Evolutionary conservation across 2,113 vertebrate genomes (phyloP).

Genomic region (Phylloscopus trochilus): DNA sequence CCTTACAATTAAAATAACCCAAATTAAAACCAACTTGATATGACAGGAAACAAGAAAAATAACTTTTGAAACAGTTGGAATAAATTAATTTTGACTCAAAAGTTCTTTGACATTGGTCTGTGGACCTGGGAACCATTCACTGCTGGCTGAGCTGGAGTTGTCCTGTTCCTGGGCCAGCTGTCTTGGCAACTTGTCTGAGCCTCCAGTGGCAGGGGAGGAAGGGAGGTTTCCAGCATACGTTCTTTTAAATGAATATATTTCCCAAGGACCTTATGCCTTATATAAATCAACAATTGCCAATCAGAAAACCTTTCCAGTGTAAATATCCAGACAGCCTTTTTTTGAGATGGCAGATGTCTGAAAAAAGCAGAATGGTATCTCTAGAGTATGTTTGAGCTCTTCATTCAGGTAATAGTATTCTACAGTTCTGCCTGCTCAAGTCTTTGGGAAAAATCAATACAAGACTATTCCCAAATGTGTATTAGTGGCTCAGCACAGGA

Average conservation of each 20-base stretch:
- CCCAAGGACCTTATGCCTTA: neutral
- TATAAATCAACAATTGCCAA: neutral
- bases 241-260: neutral
- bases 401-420: neutral
- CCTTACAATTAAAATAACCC: neutral
- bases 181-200: neutral
- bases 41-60: neutral
- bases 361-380: neutral
- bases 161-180: neutral
- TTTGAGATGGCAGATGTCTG: neutral
- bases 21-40: neutral
- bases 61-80: neutral
- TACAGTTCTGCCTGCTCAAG: neutral
- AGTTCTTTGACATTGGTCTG: neutral
- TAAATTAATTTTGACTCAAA: neutral
- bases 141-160: neutral
- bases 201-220: neutral
- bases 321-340: neutral
- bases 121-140: neutral
- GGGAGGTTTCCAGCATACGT: fast-evolving
- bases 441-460: neutral
- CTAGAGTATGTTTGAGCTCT: neutral
- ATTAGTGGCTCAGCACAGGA: neutral
- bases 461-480: neutral
- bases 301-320: neutral